phyloP scores from a whole-genome alignment of 1,140 invertebrate species.

The Drosophila tani region DNA sequence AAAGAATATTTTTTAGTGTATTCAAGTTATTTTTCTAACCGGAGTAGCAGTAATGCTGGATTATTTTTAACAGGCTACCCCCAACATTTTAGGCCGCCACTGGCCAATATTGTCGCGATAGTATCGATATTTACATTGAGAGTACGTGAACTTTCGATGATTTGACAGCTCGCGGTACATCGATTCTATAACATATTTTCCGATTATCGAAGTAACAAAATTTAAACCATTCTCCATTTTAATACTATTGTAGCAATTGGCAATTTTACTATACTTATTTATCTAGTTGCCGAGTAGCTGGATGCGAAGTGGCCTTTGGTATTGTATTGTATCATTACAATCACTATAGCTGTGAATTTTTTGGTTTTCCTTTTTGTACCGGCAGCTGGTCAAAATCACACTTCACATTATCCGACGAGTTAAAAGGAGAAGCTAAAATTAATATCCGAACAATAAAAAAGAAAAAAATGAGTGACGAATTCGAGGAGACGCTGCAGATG shows the following conservation, averaged over 20 bases:
- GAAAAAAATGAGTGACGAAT: background rate
- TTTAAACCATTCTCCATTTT: background rate
- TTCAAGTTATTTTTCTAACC: too few species aligned
- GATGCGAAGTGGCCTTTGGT: too few species aligned
- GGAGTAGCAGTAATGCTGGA: too few species aligned
- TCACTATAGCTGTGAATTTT: background rate
- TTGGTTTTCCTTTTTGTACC: background rate
- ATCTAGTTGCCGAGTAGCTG: too few species aligned
- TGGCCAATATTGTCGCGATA: background rate
- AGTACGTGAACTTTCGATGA: background rate
- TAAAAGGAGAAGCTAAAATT: too few species aligned
- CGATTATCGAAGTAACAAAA: background rate
- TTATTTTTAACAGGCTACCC: background rate
- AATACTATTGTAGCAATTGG: background rate
- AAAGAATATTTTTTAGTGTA: too few species aligned
- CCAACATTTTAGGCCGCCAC: background rate
- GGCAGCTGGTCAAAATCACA: background rate
- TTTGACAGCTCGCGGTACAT: background rate
- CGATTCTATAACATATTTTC: background rate
- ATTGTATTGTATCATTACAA: background rate
- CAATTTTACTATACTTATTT: background rate
- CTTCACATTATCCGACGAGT: too few species aligned
- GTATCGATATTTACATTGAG: too few species aligned
- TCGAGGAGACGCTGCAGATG: background rate
- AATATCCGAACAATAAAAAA: too few species aligned